A percentile compares a stretch with the other conserved stretches of the same genome.
Conservation (phyloP, 2,797 vertebrate species). For the Erethizon dorsatum region DNA sequence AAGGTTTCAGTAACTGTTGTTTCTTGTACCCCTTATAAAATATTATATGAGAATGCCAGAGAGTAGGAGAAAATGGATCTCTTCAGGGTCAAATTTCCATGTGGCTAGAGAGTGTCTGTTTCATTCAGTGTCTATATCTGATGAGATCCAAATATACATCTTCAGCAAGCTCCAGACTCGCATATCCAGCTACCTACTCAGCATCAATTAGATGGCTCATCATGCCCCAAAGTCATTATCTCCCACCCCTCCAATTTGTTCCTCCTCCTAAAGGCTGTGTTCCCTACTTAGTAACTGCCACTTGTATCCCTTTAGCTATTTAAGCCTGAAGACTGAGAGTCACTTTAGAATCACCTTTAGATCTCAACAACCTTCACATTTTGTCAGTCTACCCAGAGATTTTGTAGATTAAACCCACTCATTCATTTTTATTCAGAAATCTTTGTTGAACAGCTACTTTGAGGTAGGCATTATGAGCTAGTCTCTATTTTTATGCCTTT, state of each 20-base stretch:
- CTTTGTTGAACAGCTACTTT: neutral
- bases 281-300: neutral
- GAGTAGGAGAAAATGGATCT: neutral
- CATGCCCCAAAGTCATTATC: neutral
- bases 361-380: neutral
- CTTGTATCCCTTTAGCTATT: neutral
- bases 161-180: neutral
- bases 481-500: neutral
- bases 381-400: neutral
- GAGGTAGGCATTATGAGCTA: neutral
- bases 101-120: neutral
- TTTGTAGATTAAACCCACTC: neutral
- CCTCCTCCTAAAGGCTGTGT: neutral
- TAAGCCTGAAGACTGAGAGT: neutral
- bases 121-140: neutral
- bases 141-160: neutral
- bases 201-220: neutral
- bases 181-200: neutral
- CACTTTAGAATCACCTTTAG: neutral
- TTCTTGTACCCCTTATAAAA: neutral
- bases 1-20: neutral
- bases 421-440: conserved; percentile 40
- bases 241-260: neutral
- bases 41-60: neutral
- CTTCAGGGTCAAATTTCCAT: neutral